These are phyloP conservation scores for Alcedo atthis DNA, from an alignment of 2,797 vertebrate genomes.

Conservation along the genomic window DNA sequence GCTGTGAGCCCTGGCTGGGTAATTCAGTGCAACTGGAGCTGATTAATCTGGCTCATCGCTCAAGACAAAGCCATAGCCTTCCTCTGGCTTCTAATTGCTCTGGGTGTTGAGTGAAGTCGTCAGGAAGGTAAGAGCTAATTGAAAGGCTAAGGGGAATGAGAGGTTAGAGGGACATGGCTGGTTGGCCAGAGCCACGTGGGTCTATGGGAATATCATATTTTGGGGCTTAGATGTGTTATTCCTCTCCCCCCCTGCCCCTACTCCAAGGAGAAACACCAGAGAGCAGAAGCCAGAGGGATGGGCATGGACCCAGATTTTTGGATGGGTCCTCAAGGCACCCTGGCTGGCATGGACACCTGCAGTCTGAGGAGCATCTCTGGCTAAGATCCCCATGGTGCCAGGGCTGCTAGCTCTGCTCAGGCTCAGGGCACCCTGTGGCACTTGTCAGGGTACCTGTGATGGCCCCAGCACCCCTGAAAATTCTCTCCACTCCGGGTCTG, in stretches of 20 bases:
- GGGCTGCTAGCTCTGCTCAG: fast-evolving
- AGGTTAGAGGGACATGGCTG: not conserved
- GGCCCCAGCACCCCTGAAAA: not conserved
- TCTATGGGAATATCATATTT: not conserved
- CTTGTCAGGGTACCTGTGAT: not conserved
- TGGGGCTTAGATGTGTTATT: not conserved
- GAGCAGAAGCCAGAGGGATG: not conserved
- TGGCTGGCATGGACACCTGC: not conserved
- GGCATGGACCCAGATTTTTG: not conserved
- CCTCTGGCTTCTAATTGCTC: constrained; percentile 26
- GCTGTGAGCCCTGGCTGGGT: not conserved
- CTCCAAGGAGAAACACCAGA: not conserved
- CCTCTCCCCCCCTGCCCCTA: fast-evolving
- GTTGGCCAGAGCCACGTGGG: not conserved
- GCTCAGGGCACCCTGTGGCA: not conserved
- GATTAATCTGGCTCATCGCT: constrained; percentile 62
- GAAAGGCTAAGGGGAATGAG: constrained; percentile 13
- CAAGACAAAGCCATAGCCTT: constrained; percentile 47
- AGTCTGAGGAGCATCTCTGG: not conserved
- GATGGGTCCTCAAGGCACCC: not conserved
- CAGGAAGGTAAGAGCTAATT: constrained; percentile 48
- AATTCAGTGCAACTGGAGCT: constrained; percentile 61
- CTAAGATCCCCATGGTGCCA: not conserved
- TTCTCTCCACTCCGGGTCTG: not conserved
- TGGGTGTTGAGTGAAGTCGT: constrained; percentile 56